Base-by-base conservation (phyloP, 2,797 vertebrate species). In the Danio kyathit region DNA sequence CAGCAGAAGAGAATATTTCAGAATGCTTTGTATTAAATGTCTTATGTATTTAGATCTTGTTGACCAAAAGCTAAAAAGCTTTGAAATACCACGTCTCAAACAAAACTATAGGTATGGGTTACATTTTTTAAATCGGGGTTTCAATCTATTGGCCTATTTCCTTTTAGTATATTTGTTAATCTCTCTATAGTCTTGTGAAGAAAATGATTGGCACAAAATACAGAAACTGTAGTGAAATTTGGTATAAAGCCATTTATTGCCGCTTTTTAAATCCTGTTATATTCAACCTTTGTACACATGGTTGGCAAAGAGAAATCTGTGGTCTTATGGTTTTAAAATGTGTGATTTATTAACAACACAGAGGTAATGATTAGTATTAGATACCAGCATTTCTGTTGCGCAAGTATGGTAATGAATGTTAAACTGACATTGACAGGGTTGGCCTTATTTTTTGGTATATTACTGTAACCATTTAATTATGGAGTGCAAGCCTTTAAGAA, bases 311-410 rank as follows among this genome's bases (percentile, higher is more conserved):
- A 9, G 46, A 46, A 49, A 69, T 16, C 1, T 8, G 6, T 49
- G 1, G 8, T 29, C 9, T 2, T 67, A 49, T 29, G 46, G 12
- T 49, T 67, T 67, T 49, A 51, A 51, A 69, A 51, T 51, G 19
- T 51, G 66, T 70, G 14, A 52, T 70, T 70, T 41, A 52, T 70
- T 52, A 70, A 52, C 29, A 17, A 9, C 9, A 12, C 29, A 12
- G 9, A 54, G 3, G 61, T 21, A 16, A 29, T 14, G 13, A 54
- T 7, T 52, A 29, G 29, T 29, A 1, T 29, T 29, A 29, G 14
- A 0, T 21, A 40, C 5, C n/a, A 40, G 0, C 3, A 5, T 16
- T 1, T 69, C 1, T 5, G 21, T 38, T 38, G 9, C 16, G 1
- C 19, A 46, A 66, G 7, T 44, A 49, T 40, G 3, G 1, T 0